These are phyloP conservation scores for Ptiloglossa arizonensis DNA, from an alignment of 1,140 invertebrate species.

Conservation along the genomic window DNA sequence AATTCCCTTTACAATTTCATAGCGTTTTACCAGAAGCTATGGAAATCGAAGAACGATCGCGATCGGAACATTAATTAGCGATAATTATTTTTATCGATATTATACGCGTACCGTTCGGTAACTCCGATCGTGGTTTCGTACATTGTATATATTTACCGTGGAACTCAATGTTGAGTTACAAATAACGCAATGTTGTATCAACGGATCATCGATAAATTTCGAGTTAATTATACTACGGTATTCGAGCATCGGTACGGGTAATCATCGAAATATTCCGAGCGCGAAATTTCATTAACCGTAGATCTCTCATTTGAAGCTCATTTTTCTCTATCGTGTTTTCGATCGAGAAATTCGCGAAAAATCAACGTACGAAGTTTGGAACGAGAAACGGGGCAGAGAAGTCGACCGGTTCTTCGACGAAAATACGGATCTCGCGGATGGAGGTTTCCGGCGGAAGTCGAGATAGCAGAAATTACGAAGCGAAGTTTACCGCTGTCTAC, in stretches of 20 bases:
- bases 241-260: no score
- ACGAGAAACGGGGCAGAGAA: not conserved
- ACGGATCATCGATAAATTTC: not conserved
- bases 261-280: no score
- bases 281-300: no score
- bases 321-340: not conserved
- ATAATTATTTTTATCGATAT: no score
- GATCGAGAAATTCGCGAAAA: not conserved
- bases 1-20: no score
- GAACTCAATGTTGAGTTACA: not conserved
- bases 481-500: not conserved
- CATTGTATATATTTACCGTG: not conserved
- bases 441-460: not conserved
- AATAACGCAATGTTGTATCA: not conserved
- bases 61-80: no score
- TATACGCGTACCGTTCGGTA: no score
- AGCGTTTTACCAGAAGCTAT: no score
- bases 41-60: no score
- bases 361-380: not conserved
- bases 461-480: slow-evolving; percentile 4
- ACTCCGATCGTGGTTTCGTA: no score
- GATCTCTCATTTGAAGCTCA: no score
- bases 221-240: not conserved
- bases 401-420: not conserved
- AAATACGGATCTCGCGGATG: not conserved